Base-by-base conservation (phyloP, 2,113 vertebrate genomes). In the Oplegnathus fasciatus region DNA sequence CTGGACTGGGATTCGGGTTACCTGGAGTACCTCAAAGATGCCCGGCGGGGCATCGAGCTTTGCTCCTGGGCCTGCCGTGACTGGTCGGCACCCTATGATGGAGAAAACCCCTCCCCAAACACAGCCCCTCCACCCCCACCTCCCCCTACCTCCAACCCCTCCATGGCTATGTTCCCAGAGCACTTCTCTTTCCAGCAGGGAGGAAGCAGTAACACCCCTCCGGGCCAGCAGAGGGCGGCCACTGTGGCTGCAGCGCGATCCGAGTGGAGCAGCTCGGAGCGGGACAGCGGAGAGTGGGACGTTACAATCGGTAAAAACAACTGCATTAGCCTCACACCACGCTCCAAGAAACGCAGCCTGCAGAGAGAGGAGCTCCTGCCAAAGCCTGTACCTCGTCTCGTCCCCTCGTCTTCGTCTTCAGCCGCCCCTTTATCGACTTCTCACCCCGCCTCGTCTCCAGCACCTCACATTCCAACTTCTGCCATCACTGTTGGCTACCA, bases 11-110 rank as follows among this genome's bases (percentile, higher is more conserved):
- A 99, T 60, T 93, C 95, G 5, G 97, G 98, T 44, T 99, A 99
- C 94, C 93, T 99, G 91, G 97, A 99, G 46, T 99, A 99, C 92
- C 96, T 99, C 81, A 96, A 94, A 74, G 98, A 99, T 0, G 97
- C 97, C 0, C 96, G 96, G 1, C 92, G 80, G 71, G 94, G 95
- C 75, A 96, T 99, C 0, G 97, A 98, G 91, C 91, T 94, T 79
- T 98, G 97, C 44, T 95, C 96, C 42, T 96, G 95, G 95, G 97
- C 97, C 44, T 99, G 98, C 85, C 95, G 96, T 0, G 93, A 96
- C 86, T 99, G 98, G 98, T 99, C 98, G 0, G 97, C 98, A 0
- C 98, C 98, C 2, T 99, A 99, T 0, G 98, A 99, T 3, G 98
- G 98, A 10, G 97, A 98, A 88, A 95, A 94, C 72, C 98, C 98